Conservation (phyloP, 2,113 vertebrate species). For the Lampris megalopsis region DNA sequence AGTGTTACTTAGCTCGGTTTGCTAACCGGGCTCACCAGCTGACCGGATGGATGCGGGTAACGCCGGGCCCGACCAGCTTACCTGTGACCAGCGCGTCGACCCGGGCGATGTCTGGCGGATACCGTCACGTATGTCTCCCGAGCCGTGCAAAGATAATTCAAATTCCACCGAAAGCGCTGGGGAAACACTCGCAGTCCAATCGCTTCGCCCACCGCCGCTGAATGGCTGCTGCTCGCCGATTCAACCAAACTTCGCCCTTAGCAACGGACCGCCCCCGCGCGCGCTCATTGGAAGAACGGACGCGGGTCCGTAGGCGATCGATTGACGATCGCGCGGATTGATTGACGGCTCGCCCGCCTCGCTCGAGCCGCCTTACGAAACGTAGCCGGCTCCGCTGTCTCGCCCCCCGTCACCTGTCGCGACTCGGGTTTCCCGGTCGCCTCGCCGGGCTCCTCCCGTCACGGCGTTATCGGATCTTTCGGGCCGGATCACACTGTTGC, state of each 20-base stretch:
- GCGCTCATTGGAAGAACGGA: slow-evolving; percentile 56
- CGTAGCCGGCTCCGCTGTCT: too few relatives aligned
- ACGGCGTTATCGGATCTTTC: too few relatives aligned
- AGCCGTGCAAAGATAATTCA: slow-evolving; percentile 61
- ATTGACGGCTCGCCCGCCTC: too few relatives aligned
- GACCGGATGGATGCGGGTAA: not conserved
- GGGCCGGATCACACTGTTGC: too few relatives aligned
- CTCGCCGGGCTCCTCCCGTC: too few relatives aligned
- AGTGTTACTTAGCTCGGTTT: slow-evolving; percentile 62
- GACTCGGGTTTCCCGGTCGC: too few relatives aligned
- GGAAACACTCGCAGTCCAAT: slow-evolving; percentile 54
- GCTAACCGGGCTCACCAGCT: slow-evolving; percentile 52
- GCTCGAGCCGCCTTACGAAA: too few relatives aligned
- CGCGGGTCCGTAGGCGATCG: slow-evolving; percentile 46
- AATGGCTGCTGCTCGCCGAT: slow-evolving; percentile 68
- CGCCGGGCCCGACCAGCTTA: slow-evolving; percentile 18
- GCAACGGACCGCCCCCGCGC: slow-evolving; percentile 80
- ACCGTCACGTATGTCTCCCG: slow-evolving; percentile 47
- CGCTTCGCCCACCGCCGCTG: slow-evolving; percentile 74
- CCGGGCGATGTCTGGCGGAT: slow-evolving; percentile 45
- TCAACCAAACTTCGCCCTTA: slow-evolving; percentile 83
- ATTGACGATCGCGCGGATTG: slow-evolving; percentile 22
- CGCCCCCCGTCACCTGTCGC: too few relatives aligned
- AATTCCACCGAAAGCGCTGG: slow-evolving; percentile 71
- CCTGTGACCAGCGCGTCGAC: slow-evolving; percentile 64